Conservation (phyloP, 2,888 invertebrate genomes). For the Trichopoda pennipes region DNA sequence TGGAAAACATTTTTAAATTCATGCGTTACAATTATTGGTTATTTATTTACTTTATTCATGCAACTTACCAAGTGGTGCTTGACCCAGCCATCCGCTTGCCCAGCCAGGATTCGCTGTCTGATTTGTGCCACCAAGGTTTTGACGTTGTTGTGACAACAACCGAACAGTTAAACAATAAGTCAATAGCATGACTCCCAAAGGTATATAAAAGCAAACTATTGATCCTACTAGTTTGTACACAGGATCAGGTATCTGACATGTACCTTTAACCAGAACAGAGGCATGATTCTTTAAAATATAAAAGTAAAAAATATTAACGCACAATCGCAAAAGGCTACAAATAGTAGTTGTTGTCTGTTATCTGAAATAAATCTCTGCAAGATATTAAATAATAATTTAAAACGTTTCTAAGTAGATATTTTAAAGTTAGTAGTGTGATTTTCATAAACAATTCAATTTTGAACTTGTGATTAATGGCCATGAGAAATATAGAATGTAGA, state of each 20-base stretch:
- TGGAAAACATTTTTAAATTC: not conserved
- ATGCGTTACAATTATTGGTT: too few species aligned
- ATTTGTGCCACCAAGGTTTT: constrained; percentile 84
- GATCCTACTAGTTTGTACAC: constrained; percentile 96
- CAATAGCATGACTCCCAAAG: constrained; percentile 95
- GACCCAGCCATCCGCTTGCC: constrained; percentile 89
- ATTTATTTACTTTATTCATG: too few species aligned
- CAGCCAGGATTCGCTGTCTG: constrained; percentile 83
- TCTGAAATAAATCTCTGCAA: too few species aligned
- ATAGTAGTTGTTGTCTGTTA: too few species aligned
- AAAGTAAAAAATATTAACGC: not conserved
- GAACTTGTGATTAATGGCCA: too few species aligned
- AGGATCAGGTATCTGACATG: constrained; percentile 93
- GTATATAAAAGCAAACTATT: constrained; percentile 97
- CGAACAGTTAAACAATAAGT: constrained; percentile 96
- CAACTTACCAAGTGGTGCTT: constrained; percentile 82
- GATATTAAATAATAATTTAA: too few species aligned
- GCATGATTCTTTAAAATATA: constrained; percentile 85
- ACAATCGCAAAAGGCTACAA: too few species aligned
- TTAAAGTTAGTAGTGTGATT: too few species aligned
- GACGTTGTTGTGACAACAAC: constrained; percentile 90
- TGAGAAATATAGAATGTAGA: too few species aligned
- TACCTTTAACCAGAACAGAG: constrained; percentile 90
- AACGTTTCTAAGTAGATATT: too few species aligned
- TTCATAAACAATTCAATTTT: too few species aligned